phyloP scores from a whole-genome alignment of 2,888 invertebrate species.

The Callimorpha dominula region DNA sequence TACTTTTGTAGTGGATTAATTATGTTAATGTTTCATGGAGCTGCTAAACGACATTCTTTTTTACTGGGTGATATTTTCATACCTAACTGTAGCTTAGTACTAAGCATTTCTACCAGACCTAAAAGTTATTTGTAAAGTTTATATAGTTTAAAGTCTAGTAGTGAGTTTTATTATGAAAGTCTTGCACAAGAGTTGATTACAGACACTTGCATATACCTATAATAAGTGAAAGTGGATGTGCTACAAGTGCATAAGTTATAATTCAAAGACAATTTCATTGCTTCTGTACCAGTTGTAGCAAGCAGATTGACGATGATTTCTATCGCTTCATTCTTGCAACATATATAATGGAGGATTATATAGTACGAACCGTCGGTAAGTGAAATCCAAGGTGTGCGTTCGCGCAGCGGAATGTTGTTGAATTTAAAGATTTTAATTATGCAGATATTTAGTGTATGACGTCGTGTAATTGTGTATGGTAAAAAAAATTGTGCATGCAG shows the following conservation, averaged over 20 bases:
- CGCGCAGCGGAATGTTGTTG: no score
- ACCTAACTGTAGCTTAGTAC: slow-evolving; percentile 7
- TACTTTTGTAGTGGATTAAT: neutral
- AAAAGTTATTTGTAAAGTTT: slow-evolving; percentile 6
- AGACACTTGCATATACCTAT: slow-evolving; percentile 15
- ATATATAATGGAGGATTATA: no score
- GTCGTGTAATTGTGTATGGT: no score
- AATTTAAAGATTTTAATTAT: no score
- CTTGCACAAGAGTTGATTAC: slow-evolving; percentile 19
- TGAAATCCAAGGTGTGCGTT: no score
- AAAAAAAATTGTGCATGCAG: no score
- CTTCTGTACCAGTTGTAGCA: neutral
- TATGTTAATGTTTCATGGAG: neutral
- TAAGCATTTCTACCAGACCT: neutral
- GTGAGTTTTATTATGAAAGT: slow-evolving; percentile 8
- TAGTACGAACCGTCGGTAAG: no score
- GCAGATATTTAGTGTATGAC: no score
- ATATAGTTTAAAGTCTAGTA: slow-evolving; percentile 12
- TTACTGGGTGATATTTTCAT: neutral
- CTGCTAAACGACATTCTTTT: neutral
- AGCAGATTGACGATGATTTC: no score
- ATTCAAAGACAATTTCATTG: slow-evolving; percentile 19
- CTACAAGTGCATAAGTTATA: slow-evolving; percentile 33
- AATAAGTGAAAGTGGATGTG: slow-evolving; percentile 23
- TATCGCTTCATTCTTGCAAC: no score